These are phyloP conservation scores for Nesogale talazaci DNA, from an alignment of 2,113 vertebrate species.

Conservation along the genomic window DNA sequence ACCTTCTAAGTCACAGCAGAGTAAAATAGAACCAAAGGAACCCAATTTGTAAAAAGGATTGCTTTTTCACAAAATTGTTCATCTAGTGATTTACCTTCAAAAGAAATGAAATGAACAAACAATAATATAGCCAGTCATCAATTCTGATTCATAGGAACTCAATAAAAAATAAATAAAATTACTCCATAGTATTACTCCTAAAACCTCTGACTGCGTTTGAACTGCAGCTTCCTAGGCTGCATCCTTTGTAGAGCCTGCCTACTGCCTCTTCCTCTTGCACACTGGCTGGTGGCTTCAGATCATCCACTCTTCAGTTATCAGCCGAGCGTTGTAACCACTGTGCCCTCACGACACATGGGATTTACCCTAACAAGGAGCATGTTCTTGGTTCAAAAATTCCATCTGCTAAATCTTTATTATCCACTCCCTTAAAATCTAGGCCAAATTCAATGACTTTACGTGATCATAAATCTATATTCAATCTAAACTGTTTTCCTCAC, in stretches of 20 bases:
- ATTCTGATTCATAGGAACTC: not conserved
- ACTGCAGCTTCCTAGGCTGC: not conserved
- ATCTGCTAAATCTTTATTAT: not conserved
- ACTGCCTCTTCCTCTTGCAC: not conserved
- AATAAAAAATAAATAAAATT: too few species aligned
- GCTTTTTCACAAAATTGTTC: too few species aligned
- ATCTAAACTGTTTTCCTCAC: not conserved
- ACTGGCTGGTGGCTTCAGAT: not conserved
- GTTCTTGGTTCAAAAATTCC: not conserved
- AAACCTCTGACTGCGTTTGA: too few species aligned
- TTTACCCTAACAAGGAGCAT: not conserved
- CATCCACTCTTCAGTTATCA: not conserved
- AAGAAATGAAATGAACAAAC: not conserved
- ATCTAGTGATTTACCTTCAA: too few species aligned
- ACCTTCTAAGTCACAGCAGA: not conserved
- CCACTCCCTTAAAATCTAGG: slow-evolving; percentile 13
- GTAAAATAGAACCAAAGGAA: not conserved
- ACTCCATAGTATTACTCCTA: not conserved
- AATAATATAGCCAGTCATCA: not conserved
- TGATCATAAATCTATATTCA: not conserved
- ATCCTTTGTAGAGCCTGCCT: not conserved
- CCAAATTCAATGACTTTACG: not conserved
- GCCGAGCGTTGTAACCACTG: not conserved
- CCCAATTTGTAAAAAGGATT: too few species aligned
- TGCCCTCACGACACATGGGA: not conserved